Percentiles rank a stretch among this genome's conserved stretches.
Evolutionary conservation across 2,797 vertebrate genomes (phyloP).

Genomic region (Acrossocheilus wenchowensis): DNA sequence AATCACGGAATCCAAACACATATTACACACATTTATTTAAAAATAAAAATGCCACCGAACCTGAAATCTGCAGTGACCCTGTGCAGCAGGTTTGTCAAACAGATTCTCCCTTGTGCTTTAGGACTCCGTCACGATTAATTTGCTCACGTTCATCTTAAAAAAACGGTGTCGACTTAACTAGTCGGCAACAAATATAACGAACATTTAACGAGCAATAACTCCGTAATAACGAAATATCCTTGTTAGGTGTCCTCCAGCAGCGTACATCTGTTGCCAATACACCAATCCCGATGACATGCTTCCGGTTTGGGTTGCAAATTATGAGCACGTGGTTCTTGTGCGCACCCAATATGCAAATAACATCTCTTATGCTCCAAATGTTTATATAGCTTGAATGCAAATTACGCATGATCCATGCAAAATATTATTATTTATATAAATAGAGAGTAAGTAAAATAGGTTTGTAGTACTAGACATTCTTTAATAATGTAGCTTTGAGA

Average conservation of each 20-base stretch:
- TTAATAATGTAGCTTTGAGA: background rate
- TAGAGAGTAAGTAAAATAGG: background rate
- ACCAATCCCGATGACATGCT: background rate
- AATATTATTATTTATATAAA: background rate
- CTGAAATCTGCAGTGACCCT: background rate
- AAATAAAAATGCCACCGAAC: background rate
- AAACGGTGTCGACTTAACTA: background rate
- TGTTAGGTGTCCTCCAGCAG: background rate
- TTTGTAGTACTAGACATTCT: background rate
- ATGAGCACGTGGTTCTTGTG: background rate
- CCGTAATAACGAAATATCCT: background rate
- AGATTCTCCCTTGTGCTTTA: background rate
- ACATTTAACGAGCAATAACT: background rate
- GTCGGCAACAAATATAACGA: background rate
- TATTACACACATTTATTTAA: background rate
- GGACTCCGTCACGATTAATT: background rate
- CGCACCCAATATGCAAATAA: background rate
- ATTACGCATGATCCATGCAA: background rate
- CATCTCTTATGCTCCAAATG: background rate
- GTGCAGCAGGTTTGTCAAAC: background rate
- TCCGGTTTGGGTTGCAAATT: background rate
- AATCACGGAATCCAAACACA: background rate
- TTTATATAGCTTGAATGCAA: background rate
- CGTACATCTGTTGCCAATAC: background rate
- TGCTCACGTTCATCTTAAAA: background rate